phyloP scores from a whole-genome alignment of 2,113 vertebrate genomes.

The Oncorhynchus gorbuscha region DNA sequence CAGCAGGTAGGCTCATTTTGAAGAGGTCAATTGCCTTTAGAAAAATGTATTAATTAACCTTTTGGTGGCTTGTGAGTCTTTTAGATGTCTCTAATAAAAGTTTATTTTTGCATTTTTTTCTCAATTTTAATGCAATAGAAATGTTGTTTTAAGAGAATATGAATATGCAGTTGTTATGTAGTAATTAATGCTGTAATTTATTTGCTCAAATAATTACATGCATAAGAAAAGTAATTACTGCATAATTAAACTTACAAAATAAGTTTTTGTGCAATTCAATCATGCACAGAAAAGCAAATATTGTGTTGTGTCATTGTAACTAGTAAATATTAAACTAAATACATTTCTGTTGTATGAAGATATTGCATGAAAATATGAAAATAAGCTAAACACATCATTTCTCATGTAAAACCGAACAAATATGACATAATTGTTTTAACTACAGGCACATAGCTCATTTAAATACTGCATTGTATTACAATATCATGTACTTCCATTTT shows the following conservation, averaged over 20 bases:
- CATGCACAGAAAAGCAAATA: neutral
- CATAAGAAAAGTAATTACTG: neutral
- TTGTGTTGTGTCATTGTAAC: neutral
- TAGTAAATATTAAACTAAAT: no score
- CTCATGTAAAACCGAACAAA: no score
- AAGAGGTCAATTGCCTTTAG: neutral
- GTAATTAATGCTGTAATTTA: neutral
- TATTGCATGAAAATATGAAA: no score
- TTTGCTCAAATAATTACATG: neutral
- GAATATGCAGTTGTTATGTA: neutral
- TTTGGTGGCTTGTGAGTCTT: neutral
- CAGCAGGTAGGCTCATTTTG: slow-evolving; percentile 81
- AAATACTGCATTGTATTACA: neutral
- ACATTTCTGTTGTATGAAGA: no score
- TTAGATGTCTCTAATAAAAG: neutral
- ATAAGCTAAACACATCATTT: neutral
- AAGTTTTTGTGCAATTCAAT: neutral
- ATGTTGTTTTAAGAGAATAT: no score
- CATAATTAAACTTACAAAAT: neutral
- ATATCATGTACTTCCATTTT: no score
- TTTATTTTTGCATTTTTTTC: neutral
- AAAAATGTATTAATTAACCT: neutral
- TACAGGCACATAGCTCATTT: no score
- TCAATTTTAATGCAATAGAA: neutral
- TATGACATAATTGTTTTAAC: no score